A percentile compares a stretch with the other conserved stretches of the same genome.
phyloP scores from a whole-genome alignment of 2,113 vertebrate genomes.

The Piaya cayana region DNA sequence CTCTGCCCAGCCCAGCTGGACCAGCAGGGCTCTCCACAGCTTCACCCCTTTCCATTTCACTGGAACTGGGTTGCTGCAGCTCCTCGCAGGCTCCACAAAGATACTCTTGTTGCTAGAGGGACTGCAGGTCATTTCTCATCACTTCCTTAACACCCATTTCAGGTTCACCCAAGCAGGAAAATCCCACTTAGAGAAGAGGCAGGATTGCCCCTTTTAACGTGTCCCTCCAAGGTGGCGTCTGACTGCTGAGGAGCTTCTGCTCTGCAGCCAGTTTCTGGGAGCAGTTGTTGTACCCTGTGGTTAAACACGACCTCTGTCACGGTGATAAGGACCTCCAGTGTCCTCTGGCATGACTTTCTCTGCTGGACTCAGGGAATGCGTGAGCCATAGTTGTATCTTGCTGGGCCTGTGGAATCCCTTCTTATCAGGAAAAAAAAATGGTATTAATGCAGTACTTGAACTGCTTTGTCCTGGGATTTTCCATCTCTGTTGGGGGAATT shows the following conservation, averaged over 20 bases:
- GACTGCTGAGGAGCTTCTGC: not conserved
- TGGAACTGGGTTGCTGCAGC: not conserved
- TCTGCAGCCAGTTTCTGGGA: not conserved
- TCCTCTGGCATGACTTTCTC: not conserved
- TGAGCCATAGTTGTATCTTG: not conserved
- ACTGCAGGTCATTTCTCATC: not conserved
- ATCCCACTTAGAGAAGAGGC: not conserved
- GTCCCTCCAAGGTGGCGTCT: not conserved
- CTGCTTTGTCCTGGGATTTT: not conserved
- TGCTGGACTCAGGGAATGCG: not conserved
- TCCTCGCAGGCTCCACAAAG: not conserved
- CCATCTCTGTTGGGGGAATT: not conserved
- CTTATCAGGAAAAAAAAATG: not conserved
- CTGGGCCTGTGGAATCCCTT: not conserved
- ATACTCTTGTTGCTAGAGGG: not conserved
- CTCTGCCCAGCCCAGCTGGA: not conserved
- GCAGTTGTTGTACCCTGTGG: not conserved
- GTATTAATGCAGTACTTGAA: not conserved
- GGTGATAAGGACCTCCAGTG: not conserved
- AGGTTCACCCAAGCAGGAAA: slow-evolving; percentile 33
- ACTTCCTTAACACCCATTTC: slow-evolving; percentile 21
- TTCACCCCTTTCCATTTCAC: not conserved
- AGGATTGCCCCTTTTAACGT: not conserved
- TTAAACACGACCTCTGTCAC: not conserved
- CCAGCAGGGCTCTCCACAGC: not conserved